phyloP scores from a whole-genome alignment of 53 echinoderm and acorn worm species.

The Paelopatides confundens region DNA sequence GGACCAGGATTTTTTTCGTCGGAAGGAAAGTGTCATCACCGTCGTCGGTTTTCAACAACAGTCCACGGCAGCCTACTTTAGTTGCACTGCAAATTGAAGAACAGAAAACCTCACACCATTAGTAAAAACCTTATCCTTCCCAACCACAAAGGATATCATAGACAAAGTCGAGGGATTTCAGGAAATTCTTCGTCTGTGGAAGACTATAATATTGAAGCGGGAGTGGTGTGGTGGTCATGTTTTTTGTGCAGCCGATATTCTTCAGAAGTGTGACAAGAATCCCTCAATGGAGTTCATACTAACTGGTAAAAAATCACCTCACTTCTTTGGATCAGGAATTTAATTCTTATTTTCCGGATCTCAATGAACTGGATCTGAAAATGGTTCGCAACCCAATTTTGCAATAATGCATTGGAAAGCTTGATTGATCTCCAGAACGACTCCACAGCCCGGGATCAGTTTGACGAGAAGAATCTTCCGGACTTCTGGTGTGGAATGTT shows the following conservation, averaged over 20 bases:
- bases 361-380: constrained; percentile 9
- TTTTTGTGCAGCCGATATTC: neutral
- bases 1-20: too few relatives aligned
- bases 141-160: neutral
- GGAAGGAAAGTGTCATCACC: too few relatives aligned
- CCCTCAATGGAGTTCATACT: constrained; percentile 8
- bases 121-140: too few relatives aligned
- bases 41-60: too few relatives aligned
- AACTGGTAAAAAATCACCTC: constrained; percentile 8
- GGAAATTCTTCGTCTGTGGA: neutral
- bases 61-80: too few relatives aligned
- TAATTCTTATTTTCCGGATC: neutral
- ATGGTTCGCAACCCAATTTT: constrained; percentile 3
- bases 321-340: neutral
- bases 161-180: neutral
- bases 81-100: too few relatives aligned
- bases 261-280: neutral
- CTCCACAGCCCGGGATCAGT: constrained; percentile 10
- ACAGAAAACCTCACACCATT: too few relatives aligned
- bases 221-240: constrained; percentile 7
- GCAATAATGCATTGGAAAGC: constrained; percentile 1
- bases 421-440: constrained; percentile 19
- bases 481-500: constrained; percentile 11
- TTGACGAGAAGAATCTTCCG: neutral
- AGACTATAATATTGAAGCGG: constrained; percentile 8